These are phyloP conservation scores for Tenualosa ilisha DNA, from an alignment of 2,797 vertebrate species.

Conservation along the genomic window DNA sequence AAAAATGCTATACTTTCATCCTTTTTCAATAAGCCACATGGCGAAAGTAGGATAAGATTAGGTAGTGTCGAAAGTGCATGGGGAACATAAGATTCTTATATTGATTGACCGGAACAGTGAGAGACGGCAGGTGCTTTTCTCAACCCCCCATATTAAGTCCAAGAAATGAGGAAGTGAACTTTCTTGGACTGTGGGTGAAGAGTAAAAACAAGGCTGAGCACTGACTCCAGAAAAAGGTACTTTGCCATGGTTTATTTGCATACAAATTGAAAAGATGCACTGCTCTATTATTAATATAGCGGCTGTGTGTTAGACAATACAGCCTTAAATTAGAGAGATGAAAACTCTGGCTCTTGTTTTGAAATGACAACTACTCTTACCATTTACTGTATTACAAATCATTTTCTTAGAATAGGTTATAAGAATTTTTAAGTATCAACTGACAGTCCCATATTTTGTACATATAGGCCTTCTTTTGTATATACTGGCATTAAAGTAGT, in stretches of 20 bases:
- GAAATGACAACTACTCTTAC: background rate
- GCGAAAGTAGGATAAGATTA: background rate
- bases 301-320: too few species aligned
- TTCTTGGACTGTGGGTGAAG: too few species aligned
- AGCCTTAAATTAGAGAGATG: background rate
- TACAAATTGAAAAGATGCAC: too few species aligned
- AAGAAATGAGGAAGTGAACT: too few species aligned
- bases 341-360: background rate
- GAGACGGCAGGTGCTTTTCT: background rate
- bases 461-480: too few species aligned
- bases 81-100: background rate
- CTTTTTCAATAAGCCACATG: background rate
- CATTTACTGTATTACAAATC: background rate
- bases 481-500: too few species aligned
- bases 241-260: too few species aligned
- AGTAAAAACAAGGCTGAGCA: too few species aligned
- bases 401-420: background rate
- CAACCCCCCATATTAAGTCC: too few species aligned
- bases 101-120: background rate
- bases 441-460: background rate
- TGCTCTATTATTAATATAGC: too few species aligned
- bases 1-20: constrained; percentile 8
- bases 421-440: background rate
- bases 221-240: too few species aligned
- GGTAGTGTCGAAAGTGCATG: background rate